Evolutionary conservation across 2,888 invertebrate genomes (phyloP), one percentile per base, ranked within the genome.

Genomic region (Ophion slaviceki): DNA sequence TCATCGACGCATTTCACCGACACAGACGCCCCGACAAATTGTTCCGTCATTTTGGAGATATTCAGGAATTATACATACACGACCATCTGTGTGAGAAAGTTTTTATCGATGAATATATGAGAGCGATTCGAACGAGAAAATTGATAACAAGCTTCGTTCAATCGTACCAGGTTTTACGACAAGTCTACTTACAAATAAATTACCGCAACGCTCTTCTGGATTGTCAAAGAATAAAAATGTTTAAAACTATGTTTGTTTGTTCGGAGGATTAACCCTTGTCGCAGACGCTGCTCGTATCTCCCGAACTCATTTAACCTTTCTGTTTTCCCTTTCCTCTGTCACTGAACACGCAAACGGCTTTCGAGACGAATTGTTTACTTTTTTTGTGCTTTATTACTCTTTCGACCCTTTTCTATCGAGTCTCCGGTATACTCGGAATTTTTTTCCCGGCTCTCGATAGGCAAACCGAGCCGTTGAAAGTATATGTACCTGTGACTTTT

Each of bases 1-100:
- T 96, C 96, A 84, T 96, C 96, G 40, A 96, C 96, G 93, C 98
- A 98, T 93, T 97, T 96, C 85, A 98, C 96, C 24, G 98, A 97
- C 87, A 98, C 97, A 88, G 97, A 96, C 93, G 96, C 97, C 76
- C 98, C 98, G 76, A 94, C 88, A 87, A 92, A 94, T 86, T 93
- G 92, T 59, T 92, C 91, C 53, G 93, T 92, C 94, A 94, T 94
- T 85, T 82, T 89, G 64, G 68, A 74, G 36, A 36, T 40, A 24
- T 36, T 77, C 61, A 24, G 20, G n/a, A 32, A 53, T 20, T 72
- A 72, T 10, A 40, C 24, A 59, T 72, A 72, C 53, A 36, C 11
- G 36, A 72, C 28, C 57, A 72, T 36, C 57, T 72, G 36, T 20
- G 17, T 45, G 40, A 0, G 7, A 47, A 75, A 24, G 7, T 14